Conservation (phyloP, 2,888 invertebrate species). For the Aplocera efformata region DNA sequence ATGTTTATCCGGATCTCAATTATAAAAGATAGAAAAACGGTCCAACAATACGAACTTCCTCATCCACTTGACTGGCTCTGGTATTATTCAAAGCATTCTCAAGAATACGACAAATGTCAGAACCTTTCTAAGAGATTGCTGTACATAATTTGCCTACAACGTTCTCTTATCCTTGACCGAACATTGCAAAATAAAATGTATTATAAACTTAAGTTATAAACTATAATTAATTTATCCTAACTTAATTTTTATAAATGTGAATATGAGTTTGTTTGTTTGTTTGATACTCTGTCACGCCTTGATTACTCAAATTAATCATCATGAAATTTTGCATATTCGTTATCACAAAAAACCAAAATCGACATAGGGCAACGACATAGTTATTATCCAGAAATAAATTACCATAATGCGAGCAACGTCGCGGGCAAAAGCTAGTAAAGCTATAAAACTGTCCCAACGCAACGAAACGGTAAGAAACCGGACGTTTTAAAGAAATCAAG, state of each 20-base stretch:
- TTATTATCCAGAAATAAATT: too few species aligned
- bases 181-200: too few species aligned
- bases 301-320: too few species aligned
- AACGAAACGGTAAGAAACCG: constrained; percentile 31
- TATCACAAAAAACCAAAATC: too few species aligned
- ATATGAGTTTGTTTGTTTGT: too few species aligned
- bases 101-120: constrained; percentile 41
- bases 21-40: constrained; percentile 36
- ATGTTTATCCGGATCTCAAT: constrained; percentile 32
- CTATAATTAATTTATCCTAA: too few species aligned
- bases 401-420: too few species aligned
- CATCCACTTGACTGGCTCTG: constrained; percentile 39
- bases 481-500: constrained; percentile 50
- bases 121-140: constrained; percentile 37
- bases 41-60: constrained; percentile 39
- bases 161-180: constrained; percentile 31
- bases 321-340: too few species aligned
- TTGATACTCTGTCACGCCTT: too few species aligned
- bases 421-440: too few species aligned
- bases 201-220: constrained; percentile 6
- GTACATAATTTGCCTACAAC: constrained; percentile 35
- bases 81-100: constrained; percentile 50
- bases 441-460: constrained; percentile 29
- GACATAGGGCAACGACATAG: too few species aligned
- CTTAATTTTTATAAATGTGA: too few species aligned